Evolutionary conservation across 2,888 invertebrate genomes (phyloP), one percentile per base, ranked within the genome.

Genomic region (Eueremaeus valkanovi): DNA sequence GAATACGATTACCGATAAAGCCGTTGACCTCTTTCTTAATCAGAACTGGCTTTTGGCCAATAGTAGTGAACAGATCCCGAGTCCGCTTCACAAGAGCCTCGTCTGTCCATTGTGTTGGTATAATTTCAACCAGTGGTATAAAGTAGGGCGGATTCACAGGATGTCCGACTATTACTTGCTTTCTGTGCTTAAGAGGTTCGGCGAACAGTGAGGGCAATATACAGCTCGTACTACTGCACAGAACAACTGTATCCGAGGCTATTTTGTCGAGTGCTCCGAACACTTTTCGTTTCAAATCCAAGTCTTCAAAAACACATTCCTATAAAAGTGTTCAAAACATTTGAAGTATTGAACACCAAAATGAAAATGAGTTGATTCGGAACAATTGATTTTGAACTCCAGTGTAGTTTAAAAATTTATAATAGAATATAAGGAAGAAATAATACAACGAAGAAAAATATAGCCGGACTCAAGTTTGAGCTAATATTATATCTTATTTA

Each of bases 101-200:
- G 73, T 90, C 88, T 0, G 97, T 97, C 93, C 94, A 95, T 5
- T 94, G 92, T 0, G 95, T 92, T 0, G 96, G 96, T 0, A 96
- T 92, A 18, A 98, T 87, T 85, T 98, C 97, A 0, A 95, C 93
- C 63, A 97, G 85, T 0, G 95, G 95, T 31, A 95, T 93, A 83
- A 94, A 96, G 83, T 96, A 96, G 0, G 97, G 97, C 6, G 97
- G 97, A 84, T 97, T 97, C 1, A 89, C 88, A n/a, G 96, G 97
- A 85, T 97, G 96, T 0, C 92, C 92, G 18, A 95, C 92, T 72
- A 93, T 87, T 40, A 90, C 87, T 85, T 91, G 87, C 78, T 83
- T 83, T 75, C 86, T 86, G 82, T 96, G 90, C 80, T 88, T 89
- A 77, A 98, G 84, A 55, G 89, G 87, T 78, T 91, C 90, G 29